A percentile compares a stretch with the other conserved stretches of the same genome.
Evolutionary conservation across 2,888 invertebrate genomes (phyloP).

Genomic region (Ashinkailepas kermadecensis): DNA sequence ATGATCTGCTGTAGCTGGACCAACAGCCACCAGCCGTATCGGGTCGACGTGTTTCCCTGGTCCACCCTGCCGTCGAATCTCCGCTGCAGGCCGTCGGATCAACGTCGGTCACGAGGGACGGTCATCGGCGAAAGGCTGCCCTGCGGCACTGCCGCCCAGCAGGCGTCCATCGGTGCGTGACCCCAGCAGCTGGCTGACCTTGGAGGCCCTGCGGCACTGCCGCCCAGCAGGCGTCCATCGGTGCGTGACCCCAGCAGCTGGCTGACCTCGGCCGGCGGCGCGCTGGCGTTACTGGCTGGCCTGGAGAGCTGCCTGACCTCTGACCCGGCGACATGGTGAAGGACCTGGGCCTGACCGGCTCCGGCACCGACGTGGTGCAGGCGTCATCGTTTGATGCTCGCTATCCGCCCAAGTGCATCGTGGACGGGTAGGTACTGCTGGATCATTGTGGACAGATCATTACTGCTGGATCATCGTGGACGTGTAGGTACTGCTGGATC

Average conservation of each 20-base stretch:
- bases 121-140: too few relatives aligned
- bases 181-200: not conserved
- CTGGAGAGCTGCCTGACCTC: not conserved
- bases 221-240: not conserved
- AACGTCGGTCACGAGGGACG: too few relatives aligned
- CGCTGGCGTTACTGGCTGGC: not conserved
- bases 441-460: too few relatives aligned
- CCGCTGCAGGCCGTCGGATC: too few relatives aligned
- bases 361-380: constrained; percentile 30
- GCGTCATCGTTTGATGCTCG: constrained; percentile 31
- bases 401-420: constrained; percentile 32
- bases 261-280: not conserved
- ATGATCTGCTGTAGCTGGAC: too few relatives aligned
- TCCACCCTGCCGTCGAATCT: too few relatives aligned
- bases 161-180: too few relatives aligned
- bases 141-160: too few relatives aligned
- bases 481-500: too few relatives aligned
- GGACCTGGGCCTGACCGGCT: not conserved
- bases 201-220: not conserved
- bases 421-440: constrained; percentile 31
- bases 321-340: not conserved
- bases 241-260: not conserved
- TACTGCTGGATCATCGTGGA: too few relatives aligned
- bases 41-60: too few relatives aligned
- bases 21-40: too few relatives aligned